These are phyloP conservation scores for Mormoops blainvillei DNA, from an alignment of 2,113 vertebrate genomes.

Conservation along the genomic window DNA sequence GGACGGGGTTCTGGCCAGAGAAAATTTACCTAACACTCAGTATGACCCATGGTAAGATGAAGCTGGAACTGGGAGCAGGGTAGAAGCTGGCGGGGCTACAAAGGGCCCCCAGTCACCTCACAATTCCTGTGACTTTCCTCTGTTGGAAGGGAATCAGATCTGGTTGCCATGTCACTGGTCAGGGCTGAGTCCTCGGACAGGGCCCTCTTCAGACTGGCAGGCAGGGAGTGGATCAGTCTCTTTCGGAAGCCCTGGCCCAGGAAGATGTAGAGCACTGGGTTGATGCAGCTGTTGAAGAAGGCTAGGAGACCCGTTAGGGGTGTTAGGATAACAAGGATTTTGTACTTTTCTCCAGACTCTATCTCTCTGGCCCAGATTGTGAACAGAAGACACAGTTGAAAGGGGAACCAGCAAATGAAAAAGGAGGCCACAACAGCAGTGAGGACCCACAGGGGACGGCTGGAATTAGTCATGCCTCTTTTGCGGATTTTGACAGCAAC, in stretches of 20 bases:
- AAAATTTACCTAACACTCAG: not conserved
- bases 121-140: not conserved
- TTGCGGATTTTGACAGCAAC: conserved; percentile 39
- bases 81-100: not conserved
- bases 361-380: not conserved
- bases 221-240: conserved; percentile 20
- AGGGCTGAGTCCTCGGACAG: conserved; percentile 50
- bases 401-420: conserved; percentile 75
- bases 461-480: not conserved
- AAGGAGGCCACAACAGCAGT: conserved; percentile 59
- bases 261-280: conserved; percentile 40
- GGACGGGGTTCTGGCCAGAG: not conserved
- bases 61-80: not conserved
- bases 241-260: conserved; percentile 68
- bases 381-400: not conserved
- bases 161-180: not conserved
- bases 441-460: conserved; percentile 62
- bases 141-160: not conserved
- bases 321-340: fast-evolving
- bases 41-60: not conserved
- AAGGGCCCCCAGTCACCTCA: not conserved
- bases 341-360: not conserved
- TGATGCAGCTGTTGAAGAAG: conserved; percentile 56
- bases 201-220: conserved; percentile 57
- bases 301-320: not conserved